Conservation (phyloP, 2,888 invertebrate species). For the Rotaria sp. region DNA sequence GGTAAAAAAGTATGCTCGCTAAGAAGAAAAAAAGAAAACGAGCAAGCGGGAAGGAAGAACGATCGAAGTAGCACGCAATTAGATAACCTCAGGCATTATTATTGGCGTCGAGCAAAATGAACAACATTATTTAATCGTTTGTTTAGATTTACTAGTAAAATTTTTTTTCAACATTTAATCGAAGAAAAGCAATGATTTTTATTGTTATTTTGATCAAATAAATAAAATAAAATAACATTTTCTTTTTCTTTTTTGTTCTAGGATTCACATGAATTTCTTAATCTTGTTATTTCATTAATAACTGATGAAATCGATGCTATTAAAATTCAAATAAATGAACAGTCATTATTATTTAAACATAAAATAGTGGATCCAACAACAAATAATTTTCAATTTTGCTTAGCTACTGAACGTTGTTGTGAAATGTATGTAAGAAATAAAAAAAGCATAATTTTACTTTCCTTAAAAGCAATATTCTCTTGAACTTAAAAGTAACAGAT, state of each 20-base stretch:
- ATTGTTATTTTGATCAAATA: background rate
- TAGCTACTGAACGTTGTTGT: background rate
- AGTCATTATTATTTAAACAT: background rate
- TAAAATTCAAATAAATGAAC: background rate
- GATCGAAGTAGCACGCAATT: background rate
- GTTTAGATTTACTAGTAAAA: background rate
- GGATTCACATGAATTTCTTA: conserved; percentile 31
- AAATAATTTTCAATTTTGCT: conserved; percentile 23
- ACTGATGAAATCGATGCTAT: conserved; percentile 15
- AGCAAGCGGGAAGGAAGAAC: background rate
- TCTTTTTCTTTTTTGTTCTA: background rate
- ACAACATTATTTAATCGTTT: background rate
- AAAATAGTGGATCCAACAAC: conserved; percentile 19
- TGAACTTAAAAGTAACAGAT: background rate
- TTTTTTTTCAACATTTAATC: background rate
- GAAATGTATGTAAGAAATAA: background rate
- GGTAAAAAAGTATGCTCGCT: background rate
- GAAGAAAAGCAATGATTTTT: background rate
- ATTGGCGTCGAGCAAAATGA: background rate
- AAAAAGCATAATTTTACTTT: background rate
- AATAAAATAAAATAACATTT: background rate
- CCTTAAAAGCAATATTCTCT: background rate
- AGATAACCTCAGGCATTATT: background rate
- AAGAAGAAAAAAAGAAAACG: background rate
- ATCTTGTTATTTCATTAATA: background rate